Percentiles rank a stretch among this genome's conserved stretches.
Evolutionary conservation across 1,140 invertebrate genomes (phyloP).

Genomic region (Galendromus occidentalis): DNA sequence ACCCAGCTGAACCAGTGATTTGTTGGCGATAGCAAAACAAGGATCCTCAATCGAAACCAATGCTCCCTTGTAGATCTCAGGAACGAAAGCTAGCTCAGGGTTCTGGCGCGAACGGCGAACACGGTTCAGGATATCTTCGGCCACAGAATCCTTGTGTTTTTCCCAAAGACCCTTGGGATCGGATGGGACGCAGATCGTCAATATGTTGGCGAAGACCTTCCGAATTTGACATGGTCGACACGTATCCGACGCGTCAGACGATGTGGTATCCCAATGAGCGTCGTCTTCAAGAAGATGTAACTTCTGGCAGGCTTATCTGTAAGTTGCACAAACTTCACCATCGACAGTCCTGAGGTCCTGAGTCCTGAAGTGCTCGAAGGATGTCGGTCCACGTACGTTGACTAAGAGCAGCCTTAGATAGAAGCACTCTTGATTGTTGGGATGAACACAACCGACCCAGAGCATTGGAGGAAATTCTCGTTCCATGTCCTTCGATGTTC

Average conservation of each 20-base stretch:
- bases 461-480: slow-evolving; percentile 16
- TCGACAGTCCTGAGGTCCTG: slow-evolving; percentile 18
- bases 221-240: slow-evolving; percentile 26
- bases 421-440: slow-evolving; percentile 23
- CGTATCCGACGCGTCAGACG: slow-evolving; percentile 24
- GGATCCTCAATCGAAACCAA: slow-evolving; percentile 12
- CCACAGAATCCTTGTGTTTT: slow-evolving; percentile 13
- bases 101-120: slow-evolving; percentile 7
- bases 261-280: slow-evolving; percentile 23
- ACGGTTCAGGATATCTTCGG: slow-evolving; percentile 15
- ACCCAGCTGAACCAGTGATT: background rate
- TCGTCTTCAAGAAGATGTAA: slow-evolving; percentile 27
- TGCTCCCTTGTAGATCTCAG: slow-evolving; percentile 14
- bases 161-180: slow-evolving; percentile 17
- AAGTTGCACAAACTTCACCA: slow-evolving; percentile 18
- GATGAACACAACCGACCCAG: slow-evolving; percentile 24
- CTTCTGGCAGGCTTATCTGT: slow-evolving; percentile 21
- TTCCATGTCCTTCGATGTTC: slow-evolving; percentile 18
- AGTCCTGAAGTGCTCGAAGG: slow-evolving; percentile 15
- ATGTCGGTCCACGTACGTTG: slow-evolving; percentile 18
- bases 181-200: slow-evolving; percentile 13
- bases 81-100: slow-evolving; percentile 14
- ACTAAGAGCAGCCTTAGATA: slow-evolving; percentile 21
- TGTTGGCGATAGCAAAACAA: background rate
- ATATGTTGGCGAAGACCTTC: slow-evolving; percentile 28